phyloP scores from a whole-genome alignment of 30 jellyfish, hydroid and myxozoan genomes.

The Hydractinia symbiolongicarpus region DNA sequence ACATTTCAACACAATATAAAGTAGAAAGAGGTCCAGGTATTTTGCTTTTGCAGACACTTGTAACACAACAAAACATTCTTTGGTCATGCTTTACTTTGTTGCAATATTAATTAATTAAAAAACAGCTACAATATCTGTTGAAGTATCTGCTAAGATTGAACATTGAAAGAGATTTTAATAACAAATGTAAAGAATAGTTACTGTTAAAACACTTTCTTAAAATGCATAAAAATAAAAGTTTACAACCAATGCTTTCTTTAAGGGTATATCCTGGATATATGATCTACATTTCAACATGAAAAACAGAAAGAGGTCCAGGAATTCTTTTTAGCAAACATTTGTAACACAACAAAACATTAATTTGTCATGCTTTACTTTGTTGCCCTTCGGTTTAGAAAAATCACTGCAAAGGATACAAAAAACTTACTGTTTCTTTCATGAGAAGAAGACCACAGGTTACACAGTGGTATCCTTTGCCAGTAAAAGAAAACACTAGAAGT shows the following conservation, averaged over 20 bases:
- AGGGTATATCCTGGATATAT: too few species aligned
- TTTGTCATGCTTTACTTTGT: background rate
- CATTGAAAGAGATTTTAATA: too few species aligned
- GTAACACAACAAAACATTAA: conserved; percentile 10
- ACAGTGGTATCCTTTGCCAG: conserved; percentile 73
- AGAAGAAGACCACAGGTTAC: conserved; percentile 28
- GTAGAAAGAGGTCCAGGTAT: background rate
- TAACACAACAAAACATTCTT: conserved; percentile 11
- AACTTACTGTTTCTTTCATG: conserved; percentile 25
- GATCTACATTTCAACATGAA: too few species aligned
- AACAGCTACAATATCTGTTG: background rate
- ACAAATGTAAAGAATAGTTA: background rate
- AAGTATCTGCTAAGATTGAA: too few species aligned
- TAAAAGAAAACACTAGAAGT: conserved; percentile 64
- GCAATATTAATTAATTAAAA: background rate
- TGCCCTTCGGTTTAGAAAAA: background rate
- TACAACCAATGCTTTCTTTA: too few species aligned
- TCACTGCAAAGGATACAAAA: background rate
- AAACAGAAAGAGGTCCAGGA: background rate
- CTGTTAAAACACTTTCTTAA: too few species aligned
- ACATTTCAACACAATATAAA: too few species aligned
- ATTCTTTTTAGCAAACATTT: conserved; percentile 2
- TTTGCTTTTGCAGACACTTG: conserved; percentile 4
- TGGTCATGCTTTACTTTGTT: background rate
- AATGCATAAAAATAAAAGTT: too few species aligned